Evolutionary conservation across 2,113 vertebrate species (phyloP), one percentile per base, ranked within the genome.

Genomic region (Oryzias celebensis): DNA sequence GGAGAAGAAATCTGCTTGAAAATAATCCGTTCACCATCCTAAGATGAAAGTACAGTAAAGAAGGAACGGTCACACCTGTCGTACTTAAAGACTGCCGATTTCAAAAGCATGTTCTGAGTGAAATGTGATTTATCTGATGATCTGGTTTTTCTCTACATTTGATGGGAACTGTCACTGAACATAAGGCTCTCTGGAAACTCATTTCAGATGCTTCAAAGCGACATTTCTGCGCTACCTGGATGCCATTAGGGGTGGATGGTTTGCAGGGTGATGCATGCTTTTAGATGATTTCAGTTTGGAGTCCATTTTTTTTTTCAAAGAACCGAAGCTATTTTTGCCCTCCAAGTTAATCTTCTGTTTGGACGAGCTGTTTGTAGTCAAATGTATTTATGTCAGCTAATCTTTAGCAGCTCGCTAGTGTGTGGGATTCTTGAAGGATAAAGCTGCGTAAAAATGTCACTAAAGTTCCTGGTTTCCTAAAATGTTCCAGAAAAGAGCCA

Each of bases 1-100:
- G 48, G 26, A 18, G 43, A 63, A 49, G 18, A 58, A 63, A 47
- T 63, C 59, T 57, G 41, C 49, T 7, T 13, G 5, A 15, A 67
- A 72, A 50, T 65, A 52, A 48, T 59, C 23, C 47, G 47, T 36
- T 36, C 36, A 12, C 36, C 36, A 36, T 36, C 10, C 36, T 10
- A 10, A 36, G 36, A 36, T 36, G 36, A 36, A 36, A 36, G 36
- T 36, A 36, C 36, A 36, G 36, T 36, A 36, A 8, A 36, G 36
- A 36, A 36, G 36, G 10, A 36, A 36, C 10, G 36, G 36, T 36
- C 36, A 36, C 36, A 36, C 36, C 36, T 36, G 36, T 36, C 36
- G 7, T 36, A 12, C 10, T 36, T 36, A 36, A 36, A 36, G 1
- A 12, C 36, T 10, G 36, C 36, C 36, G 36, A 36, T 36, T 36